Percentiles rank a stretch among this genome's conserved stretches.
These are phyloP conservation scores for Artemisiospiza belli DNA, from an alignment of 2,113 vertebrate genomes.

Conservation along the genomic window DNA sequence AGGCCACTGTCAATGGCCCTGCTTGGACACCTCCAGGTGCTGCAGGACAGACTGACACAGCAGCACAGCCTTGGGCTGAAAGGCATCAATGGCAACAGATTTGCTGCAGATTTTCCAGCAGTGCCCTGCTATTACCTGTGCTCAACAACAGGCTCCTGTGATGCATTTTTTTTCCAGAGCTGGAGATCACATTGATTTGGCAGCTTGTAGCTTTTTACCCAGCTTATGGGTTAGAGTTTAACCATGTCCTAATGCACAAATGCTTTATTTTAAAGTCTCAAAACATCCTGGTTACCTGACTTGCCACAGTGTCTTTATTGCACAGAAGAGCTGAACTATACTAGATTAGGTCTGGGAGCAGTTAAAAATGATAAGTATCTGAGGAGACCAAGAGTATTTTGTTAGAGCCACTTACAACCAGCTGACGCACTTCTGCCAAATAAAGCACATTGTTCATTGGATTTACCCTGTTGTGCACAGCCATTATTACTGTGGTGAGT, in stretches of 20 bases:
- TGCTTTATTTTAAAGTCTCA: not conserved
- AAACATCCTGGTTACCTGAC: not conserved
- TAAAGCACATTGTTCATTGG: conserved; percentile 48
- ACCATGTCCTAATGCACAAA: not conserved
- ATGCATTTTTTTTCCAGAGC: not conserved
- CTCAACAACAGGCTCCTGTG: not conserved
- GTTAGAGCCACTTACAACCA: conserved; percentile 6
- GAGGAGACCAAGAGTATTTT: conserved; percentile 4
- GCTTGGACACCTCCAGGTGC: not conserved
- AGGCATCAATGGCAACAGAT: not conserved
- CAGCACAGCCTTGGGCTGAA: not conserved
- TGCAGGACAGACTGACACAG: not conserved
- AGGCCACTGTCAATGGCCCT: not conserved
- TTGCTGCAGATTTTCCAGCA: not conserved
- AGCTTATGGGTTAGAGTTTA: not conserved
- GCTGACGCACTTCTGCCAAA: conserved; percentile 56
- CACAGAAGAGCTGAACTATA: conserved; percentile 9
- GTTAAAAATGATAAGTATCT: conserved; percentile 10
- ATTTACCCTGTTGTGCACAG: conserved; percentile 40
- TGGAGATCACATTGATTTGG: not conserved
- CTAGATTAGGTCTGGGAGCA: conserved; percentile 5
- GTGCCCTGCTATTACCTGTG: not conserved
- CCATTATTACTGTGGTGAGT: conserved; percentile 63
- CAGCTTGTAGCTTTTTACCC: not conserved
- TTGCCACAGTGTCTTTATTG: not conserved